phyloP scores from a whole-genome alignment of 2,113 vertebrate genomes.

The Carettochelys insculpta region DNA sequence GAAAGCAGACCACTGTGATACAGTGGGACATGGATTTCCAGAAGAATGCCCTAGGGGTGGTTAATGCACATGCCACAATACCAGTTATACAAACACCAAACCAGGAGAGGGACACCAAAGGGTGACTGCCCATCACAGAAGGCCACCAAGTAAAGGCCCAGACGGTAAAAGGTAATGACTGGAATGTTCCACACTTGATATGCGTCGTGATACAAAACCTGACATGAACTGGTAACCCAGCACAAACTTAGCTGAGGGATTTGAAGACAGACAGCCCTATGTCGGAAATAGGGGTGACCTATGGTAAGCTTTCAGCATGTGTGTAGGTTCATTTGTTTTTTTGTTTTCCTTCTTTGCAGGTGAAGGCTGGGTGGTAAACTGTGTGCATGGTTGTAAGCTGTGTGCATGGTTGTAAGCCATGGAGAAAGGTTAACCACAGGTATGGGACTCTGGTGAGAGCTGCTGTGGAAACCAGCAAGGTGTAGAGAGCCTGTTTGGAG shows the following conservation, averaged over 20 bases:
- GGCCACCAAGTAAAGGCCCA: neutral
- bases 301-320: neutral
- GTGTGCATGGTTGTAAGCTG: too few species aligned
- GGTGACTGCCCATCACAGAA: neutral
- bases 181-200: neutral
- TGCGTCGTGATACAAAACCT: neutral
- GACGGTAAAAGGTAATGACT: neutral
- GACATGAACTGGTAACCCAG: neutral
- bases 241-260: neutral
- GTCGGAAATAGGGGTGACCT: neutral
- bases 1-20: neutral
- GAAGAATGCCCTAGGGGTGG: neutral
- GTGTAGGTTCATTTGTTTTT: neutral
- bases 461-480: neutral
- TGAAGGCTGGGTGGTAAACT: neutral
- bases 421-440: neutral
- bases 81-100: neutral
- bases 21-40: neutral
- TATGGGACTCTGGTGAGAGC: neutral
- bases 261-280: neutral
- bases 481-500: neutral
- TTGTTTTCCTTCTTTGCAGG: neutral
- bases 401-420: neutral
- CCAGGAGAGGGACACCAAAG: neutral
- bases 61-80: neutral